Percentiles rank a stretch among this genome's conserved stretches.
These are phyloP conservation scores for Sycophaga agraensis DNA, from an alignment of 1,140 invertebrate species.

Conservation along the genomic window DNA sequence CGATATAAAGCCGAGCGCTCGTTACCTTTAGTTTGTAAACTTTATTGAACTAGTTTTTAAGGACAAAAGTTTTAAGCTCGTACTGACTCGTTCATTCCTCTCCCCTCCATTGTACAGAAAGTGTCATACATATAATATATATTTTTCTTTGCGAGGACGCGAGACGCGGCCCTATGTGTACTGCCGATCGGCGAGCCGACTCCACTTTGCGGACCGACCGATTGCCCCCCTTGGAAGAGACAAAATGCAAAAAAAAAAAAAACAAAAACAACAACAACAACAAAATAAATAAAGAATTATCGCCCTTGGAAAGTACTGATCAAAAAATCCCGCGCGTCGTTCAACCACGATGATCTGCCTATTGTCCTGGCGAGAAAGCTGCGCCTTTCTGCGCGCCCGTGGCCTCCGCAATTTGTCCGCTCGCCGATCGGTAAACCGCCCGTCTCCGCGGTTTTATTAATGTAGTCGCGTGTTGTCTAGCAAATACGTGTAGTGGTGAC, in stretches of 20 bases:
- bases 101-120: conserved; percentile 23
- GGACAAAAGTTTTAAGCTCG: conserved; percentile 36
- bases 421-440: conserved; percentile 23
- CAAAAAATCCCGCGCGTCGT: too few species aligned
- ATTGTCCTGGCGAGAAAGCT: too few species aligned
- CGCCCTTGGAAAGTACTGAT: too few species aligned
- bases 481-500: conserved; percentile 42
- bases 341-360: too few species aligned
- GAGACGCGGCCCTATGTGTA: neutral
- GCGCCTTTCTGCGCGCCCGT: too few species aligned
- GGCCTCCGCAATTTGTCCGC: neutral
- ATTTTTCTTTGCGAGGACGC: conserved; percentile 14
- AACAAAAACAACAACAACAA: too few species aligned
- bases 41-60: conserved; percentile 35
- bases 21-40: conserved; percentile 41
- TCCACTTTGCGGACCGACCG: too few species aligned
- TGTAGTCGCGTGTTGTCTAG: conserved; percentile 44
- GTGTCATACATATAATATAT: conserved; percentile 27
- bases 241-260: neutral
- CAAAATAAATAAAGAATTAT: too few species aligned
- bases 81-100: conserved; percentile 1
- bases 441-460: conserved; percentile 35
- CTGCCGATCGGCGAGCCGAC: too few species aligned
- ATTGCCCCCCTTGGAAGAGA: neutral
- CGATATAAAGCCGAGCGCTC: conserved; percentile 35